Evolutionary conservation across 2,888 invertebrate genomes (phyloP), one percentile per base, ranked within the genome.

Genomic region (Microplitis manilae): DNA sequence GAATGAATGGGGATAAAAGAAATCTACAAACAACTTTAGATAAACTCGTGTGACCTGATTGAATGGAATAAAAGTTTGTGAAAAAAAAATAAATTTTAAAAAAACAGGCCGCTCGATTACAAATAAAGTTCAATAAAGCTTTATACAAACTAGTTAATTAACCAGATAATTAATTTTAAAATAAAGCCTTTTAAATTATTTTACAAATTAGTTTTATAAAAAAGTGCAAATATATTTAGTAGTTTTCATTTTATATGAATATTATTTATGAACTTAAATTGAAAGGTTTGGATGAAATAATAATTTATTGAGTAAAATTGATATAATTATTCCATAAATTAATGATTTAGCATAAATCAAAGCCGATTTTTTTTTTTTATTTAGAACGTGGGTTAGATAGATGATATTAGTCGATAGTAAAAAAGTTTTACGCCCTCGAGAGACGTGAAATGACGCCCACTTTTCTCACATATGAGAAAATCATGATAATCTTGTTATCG

Each of bases 371-470:
- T 13, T 13, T 13, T 50, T 50, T 50, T 50, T 50, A 50, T 50
- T 13, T 13, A 13, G 1, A 50, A 50, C 50, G 13, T 50, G 50
- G 50, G 50, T 50, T 50, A 13, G 50, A 50, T 50, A 13, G 13
- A 8, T 50, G 50, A 50, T 50, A 50, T 13, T 50, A 50, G 4
- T n/a, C 59, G 77, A 77, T 77, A 73, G 64, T 17, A 59, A 69
- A 41, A 73, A 65, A 77, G 50, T 77, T 65, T 59, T 73, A 77
- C 73, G 73, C 77, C 77, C 72, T 68, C 50, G 8, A 5, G 13
- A 50, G 13, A 13, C n/a, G 70, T 67, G 17, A 64, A 65, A 73
- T 39, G 69, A 73, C 77, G 77, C 77, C 77, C 70, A 77, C 77
- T 70, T 59, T 69, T 73, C 62, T 50, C 76, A 68, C 41, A 17